These are phyloP conservation scores for Pangasius larnaudii DNA, from an alignment of 2,797 vertebrate genomes.

Conservation along the genomic window DNA sequence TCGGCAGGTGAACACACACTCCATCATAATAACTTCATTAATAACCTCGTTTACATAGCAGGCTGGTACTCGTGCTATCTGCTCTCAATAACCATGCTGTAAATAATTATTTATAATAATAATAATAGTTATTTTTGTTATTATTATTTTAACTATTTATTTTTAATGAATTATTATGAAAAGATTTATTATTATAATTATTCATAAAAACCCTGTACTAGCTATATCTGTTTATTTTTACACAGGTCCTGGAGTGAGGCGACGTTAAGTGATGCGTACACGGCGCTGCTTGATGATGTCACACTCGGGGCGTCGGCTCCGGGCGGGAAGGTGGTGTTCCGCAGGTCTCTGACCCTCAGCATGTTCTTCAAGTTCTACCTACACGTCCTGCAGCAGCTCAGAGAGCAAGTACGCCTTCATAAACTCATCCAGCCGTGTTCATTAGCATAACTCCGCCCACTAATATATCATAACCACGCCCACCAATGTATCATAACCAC, in stretches of 20 bases:
- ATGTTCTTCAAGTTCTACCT: slow-evolving; percentile 91
- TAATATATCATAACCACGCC: not conserved
- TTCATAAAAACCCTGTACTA: not conserved
- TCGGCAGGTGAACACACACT: slow-evolving; percentile 70
- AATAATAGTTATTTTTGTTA: not conserved
- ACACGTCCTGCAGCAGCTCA: slow-evolving; percentile 78
- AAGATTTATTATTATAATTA: no score
- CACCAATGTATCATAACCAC: not conserved
- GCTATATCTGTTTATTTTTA: not conserved
- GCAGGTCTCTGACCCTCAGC: slow-evolving; percentile 82
- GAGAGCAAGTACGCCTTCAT: slow-evolving; percentile 60
- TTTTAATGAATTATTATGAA: no score
- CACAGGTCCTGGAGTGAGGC: slow-evolving; percentile 83
- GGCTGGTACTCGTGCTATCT: not conserved
- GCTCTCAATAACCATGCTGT: not conserved
- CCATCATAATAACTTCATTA: not conserved
- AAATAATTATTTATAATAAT: not conserved
- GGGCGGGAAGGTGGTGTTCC: slow-evolving; percentile 82
- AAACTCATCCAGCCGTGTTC: not conserved
- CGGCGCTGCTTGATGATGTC: slow-evolving; percentile 81
- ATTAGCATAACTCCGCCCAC: not conserved
- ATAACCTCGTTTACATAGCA: not conserved
- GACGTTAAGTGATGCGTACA: slow-evolving; percentile 79
- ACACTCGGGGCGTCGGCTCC: slow-evolving; percentile 69
- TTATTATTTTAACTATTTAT: no score